Evolutionary conservation across 2,113 vertebrate species (phyloP).

Genomic region (Lasiurus borealis): DNA sequence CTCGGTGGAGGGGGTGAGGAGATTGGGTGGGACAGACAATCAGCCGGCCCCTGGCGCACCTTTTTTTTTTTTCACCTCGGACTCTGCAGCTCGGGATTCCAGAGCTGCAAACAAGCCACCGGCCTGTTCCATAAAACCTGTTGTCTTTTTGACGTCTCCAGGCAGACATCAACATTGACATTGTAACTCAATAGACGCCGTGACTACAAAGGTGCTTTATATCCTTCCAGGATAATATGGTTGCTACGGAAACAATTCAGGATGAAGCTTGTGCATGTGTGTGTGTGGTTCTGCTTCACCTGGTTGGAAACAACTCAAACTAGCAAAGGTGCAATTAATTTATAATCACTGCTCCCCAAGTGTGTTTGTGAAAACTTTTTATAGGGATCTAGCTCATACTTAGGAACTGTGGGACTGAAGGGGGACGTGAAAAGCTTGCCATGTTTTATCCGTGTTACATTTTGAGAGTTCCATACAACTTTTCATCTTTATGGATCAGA

Average conservation of each 20-base stretch:
- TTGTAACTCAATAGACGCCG: slow-evolving; percentile 79
- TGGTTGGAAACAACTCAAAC: slow-evolving; percentile 4
- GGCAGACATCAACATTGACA: slow-evolving; percentile 77
- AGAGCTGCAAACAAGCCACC: slow-evolving; percentile 38
- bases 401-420: not conserved
- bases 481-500: not conserved
- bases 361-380: slow-evolving; percentile 8
- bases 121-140: not conserved
- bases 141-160: slow-evolving; percentile 75
- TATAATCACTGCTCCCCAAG: not conserved
- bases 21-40: not conserved
- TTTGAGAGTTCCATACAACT: not conserved
- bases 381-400: not conserved
- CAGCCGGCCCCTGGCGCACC: not conserved
- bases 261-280: not conserved
- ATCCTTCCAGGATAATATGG: slow-evolving; percentile 67
- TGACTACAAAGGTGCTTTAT: slow-evolving; percentile 73
- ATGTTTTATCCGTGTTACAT: not conserved
- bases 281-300: slow-evolving; percentile 41
- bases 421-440: not conserved
- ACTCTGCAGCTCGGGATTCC: slow-evolving; percentile 65
- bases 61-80: not conserved
- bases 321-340: slow-evolving; percentile 41
- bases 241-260: slow-evolving; percentile 67
- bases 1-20: not conserved